A percentile compares a stretch with the other conserved stretches of the same genome.
phyloP scores from a whole-genome alignment of 2,113 vertebrate genomes.

The Dipodomys stephensi region DNA sequence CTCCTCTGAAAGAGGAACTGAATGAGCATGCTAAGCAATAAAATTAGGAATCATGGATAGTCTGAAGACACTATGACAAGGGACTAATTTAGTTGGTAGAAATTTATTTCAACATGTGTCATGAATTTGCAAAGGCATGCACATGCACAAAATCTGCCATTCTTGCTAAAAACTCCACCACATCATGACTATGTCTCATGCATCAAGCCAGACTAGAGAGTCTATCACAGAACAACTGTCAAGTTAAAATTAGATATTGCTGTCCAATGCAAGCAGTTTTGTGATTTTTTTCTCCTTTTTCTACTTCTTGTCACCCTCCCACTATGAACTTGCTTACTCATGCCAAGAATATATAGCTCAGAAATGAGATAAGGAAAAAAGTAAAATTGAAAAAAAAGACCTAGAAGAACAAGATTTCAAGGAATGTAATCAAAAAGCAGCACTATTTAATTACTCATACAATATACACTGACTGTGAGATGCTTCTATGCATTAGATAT shows the following conservation, averaged over 20 bases:
- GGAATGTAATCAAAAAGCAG: conserved; percentile 7
- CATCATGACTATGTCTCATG: not conserved
- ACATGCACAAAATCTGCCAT: conserved; percentile 46
- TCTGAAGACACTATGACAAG: conserved; percentile 16
- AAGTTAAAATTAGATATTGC: conserved; percentile 71
- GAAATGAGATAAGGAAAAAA: conserved; percentile 43
- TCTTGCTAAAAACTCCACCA: conserved; percentile 55
- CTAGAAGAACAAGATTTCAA: conserved; percentile 26
- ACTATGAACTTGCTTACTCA: conserved; percentile 62
- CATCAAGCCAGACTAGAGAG: conserved; percentile 54
- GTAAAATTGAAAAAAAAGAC: conserved; percentile 21
- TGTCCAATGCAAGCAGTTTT: conserved; percentile 69
- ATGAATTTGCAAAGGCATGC: conserved; percentile 24
- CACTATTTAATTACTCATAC: not conserved
- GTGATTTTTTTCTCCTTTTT: conserved; percentile 73
- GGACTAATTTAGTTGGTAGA: not conserved
- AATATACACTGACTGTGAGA: not conserved
- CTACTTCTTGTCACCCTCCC: conserved; percentile 70
- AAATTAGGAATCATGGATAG: not conserved
- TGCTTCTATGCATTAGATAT: not conserved
- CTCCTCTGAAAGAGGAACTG: conserved; percentile 30
- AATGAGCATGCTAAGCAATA: not conserved
- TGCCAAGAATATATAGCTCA: conserved; percentile 72
- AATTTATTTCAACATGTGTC: conserved; percentile 28
- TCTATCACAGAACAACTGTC: conserved; percentile 69